Conservation (phyloP, 2,113 vertebrate species). For the Psephotus haematonotus region DNA sequence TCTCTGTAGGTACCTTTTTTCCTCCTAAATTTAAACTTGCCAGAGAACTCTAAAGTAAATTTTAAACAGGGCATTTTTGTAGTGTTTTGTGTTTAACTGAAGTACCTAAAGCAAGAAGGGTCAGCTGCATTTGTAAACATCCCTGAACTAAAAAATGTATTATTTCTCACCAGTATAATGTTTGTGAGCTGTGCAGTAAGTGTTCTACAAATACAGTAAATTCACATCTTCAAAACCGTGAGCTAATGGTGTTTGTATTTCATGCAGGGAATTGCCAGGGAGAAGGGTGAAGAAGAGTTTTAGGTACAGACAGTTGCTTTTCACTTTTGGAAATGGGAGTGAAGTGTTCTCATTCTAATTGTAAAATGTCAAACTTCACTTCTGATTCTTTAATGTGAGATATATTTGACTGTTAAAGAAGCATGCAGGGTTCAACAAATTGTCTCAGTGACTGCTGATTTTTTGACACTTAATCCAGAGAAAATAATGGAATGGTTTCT, state of each 20-base stretch:
- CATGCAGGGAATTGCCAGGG: neutral
- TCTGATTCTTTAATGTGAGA: neutral
- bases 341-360: neutral
- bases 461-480: neutral
- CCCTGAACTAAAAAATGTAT: neutral
- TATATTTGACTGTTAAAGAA: neutral
- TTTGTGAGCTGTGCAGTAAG: neutral
- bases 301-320: neutral
- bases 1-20: neutral
- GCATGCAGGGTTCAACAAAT: neutral
- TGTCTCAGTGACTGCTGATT: neutral
- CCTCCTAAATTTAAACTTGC: neutral
- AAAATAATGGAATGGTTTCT: neutral
- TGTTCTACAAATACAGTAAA: neutral
- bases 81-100: neutral
- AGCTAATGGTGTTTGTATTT: neutral
- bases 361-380: neutral
- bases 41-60: neutral
- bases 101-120: neutral
- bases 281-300: neutral
- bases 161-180: neutral
- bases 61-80: neutral
- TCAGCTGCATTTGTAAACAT: neutral
- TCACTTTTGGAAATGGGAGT: fast-evolving
- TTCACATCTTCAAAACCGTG: neutral